These are phyloP conservation scores for Motacilla tschutschensis DNA, from an alignment of 2,113 vertebrate genomes.

Conservation along the genomic window DNA sequence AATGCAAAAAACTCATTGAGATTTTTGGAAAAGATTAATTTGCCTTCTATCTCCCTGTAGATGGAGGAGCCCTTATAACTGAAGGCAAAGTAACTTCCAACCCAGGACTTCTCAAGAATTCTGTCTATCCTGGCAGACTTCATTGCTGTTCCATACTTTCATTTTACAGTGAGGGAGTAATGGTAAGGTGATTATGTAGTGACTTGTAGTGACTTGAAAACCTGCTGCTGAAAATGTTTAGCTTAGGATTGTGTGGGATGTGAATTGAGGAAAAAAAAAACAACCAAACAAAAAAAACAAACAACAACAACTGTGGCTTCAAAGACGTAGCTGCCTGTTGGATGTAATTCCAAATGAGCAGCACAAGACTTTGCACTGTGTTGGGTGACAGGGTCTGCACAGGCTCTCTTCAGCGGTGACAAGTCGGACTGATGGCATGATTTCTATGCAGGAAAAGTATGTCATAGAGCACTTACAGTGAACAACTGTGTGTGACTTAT, in stretches of 20 bases:
- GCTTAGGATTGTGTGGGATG: neutral
- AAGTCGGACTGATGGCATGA: neutral
- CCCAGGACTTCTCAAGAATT: neutral
- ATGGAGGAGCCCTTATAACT: neutral
- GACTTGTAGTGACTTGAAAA: neutral
- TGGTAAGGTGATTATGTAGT: neutral
- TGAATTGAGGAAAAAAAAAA: neutral
- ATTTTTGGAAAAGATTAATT: neutral
- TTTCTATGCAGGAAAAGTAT: neutral
- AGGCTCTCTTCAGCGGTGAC: fast-evolving
- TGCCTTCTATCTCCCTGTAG: neutral
- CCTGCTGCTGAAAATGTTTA: neutral
- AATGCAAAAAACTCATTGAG: neutral
- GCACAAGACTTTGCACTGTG: fast-evolving
- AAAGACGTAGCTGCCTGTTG: neutral
- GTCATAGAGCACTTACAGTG: neutral
- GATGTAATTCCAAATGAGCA: neutral
- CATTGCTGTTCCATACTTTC: neutral
- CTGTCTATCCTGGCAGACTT: neutral
- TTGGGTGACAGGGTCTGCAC: neutral
- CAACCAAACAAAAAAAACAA: fast-evolving
- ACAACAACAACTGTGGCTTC: neutral
- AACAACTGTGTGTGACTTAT: neutral
- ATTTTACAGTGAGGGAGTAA: neutral
- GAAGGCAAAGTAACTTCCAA: neutral